Conservation (phyloP, 2,888 invertebrate genomes). For the Tholera decimalis region DNA sequence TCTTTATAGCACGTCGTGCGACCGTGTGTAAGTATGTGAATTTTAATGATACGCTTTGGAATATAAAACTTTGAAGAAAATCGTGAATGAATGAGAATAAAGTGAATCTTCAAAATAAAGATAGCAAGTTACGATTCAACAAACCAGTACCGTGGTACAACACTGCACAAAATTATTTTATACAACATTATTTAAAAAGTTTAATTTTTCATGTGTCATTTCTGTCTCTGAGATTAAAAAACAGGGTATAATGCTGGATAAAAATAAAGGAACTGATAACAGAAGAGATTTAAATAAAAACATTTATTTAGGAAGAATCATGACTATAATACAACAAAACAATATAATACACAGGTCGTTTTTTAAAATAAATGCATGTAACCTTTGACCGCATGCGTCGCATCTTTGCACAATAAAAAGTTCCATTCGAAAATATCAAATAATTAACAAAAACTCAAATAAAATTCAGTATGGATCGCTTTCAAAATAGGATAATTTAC, state of each 20-base stretch:
- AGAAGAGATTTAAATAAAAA: constrained; percentile 57
- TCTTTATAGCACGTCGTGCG: no score
- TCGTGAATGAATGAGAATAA: no score
- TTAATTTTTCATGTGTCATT: no score
- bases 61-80: no score
- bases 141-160: no score
- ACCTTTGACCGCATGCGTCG: constrained; percentile 66
- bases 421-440: constrained; percentile 49
- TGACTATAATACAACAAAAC: constrained; percentile 87
- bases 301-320: constrained; percentile 78
- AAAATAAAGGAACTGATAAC: constrained; percentile 8
- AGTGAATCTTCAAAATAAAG: no score
- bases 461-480: constrained; percentile 48
- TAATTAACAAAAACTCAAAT: constrained; percentile 52
- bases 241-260: background rate
- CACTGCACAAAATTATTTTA: no score
- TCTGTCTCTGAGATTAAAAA: no score
- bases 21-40: no score
- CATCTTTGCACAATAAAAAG: constrained; percentile 63
- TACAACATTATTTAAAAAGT: no score
- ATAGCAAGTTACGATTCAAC: no score
- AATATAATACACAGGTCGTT: constrained; percentile 80
- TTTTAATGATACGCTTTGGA: no score
- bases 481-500: constrained; percentile 40
- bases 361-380: constrained; percentile 79